Base-by-base conservation (phyloP, 2,888 invertebrate species). In the Allophyes oxyacanthae region DNA sequence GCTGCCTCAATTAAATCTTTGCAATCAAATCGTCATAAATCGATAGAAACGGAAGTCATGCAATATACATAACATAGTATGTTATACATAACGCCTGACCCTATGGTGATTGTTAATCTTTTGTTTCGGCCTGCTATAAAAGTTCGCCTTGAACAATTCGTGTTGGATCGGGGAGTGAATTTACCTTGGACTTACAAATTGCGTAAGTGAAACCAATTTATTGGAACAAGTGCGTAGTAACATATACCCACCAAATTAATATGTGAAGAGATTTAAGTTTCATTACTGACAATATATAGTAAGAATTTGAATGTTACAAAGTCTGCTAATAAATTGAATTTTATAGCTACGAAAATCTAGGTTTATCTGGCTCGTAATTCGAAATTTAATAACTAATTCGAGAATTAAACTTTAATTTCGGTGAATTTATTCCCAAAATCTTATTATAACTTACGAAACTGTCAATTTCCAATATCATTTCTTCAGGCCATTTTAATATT, bases 101-200 rank as follows among this genome's bases (percentile, higher is more conserved):
- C 53, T 41, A 53, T 67, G 51, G 57, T 44, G 49, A 63, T 67
- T 57, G 63, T 26, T 36, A 53, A 48, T 52, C 36, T 64, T 64
- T 67, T 67, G 57, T 68, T 63, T 57, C 45, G 13, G 3, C 14
- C 46, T 32, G 44, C 55, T 50, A 70, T 59, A 64, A 70, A 56
- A 58, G 51, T 33, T 66, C 33, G 52, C 75, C 74, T 76, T 75
- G 75, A 72, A 57, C 43, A 62, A 34, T 52, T 71, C 61, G 59
- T 67, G 63, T 64, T 54, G 49, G 57, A 41, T 57, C 46, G 53
- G 52, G 42, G 55, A 51, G 36, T 11, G 49, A 55, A 58, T 53
- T 59, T 26, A 55, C 60, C 75, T 72, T 68, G 57, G 49, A 37
- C 40, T 56, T 37, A 25, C 32, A 48, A 9, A 48, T 76, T 76